These are phyloP conservation scores for Gobio occitaniae DNA, from an alignment of 2,797 vertebrate species.

Conservation along the genomic window DNA sequence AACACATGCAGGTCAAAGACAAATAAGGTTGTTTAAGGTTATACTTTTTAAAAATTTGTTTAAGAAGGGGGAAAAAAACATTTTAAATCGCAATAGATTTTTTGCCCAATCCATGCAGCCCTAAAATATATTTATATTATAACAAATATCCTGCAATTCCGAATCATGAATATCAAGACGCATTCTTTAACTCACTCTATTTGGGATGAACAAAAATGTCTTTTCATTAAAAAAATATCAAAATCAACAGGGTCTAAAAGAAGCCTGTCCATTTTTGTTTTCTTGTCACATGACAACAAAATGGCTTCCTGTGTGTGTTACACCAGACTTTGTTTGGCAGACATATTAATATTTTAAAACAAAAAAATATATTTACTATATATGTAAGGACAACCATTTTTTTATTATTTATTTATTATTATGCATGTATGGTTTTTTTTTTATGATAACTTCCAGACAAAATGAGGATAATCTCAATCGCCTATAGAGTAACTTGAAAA, in stretches of 20 bases:
- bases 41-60: not conserved
- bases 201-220: not conserved
- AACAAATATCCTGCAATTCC: not conserved
- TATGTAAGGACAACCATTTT: not conserved
- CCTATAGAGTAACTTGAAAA: not conserved
- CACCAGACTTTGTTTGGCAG: not conserved
- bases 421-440: not conserved
- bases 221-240: not conserved
- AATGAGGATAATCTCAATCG: not conserved
- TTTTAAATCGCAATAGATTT: no score
- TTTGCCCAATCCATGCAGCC: no score
- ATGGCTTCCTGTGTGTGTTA: not conserved
- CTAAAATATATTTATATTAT: no score
- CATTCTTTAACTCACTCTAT: not conserved
- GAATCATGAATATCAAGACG: not conserved
- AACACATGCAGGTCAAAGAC: not conserved
- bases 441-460: not conserved
- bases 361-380: not conserved
- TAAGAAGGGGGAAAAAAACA: no score
- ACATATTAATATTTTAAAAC: not conserved
- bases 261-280: not conserved
- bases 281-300: constrained; percentile 11
- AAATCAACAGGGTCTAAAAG: not conserved
- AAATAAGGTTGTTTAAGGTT: not conserved
- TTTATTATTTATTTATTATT: not conserved